Base-by-base conservation (phyloP, 2,113 vertebrate genomes). In the Colaptes auratus region DNA sequence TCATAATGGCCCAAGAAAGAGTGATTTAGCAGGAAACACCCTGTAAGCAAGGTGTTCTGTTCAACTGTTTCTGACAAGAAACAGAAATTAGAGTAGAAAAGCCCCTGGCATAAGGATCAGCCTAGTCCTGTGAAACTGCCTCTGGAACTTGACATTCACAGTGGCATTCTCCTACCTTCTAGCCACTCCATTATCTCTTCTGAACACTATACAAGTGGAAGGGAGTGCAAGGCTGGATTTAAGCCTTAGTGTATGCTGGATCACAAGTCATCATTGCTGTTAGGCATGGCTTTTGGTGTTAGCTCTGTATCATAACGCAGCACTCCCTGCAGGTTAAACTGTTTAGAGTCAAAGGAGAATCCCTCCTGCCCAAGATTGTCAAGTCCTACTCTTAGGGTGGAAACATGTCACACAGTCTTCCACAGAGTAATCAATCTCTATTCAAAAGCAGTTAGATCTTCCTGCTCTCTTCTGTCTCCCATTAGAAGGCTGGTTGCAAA, bases 51-150 rank as follows among this genome's bases (percentile, higher is more conserved):
- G 12, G n/a, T 85, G 35, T 79, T 73, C 93, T 46, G n/a, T 55
- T 90, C 42, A 92, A 28, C n/a, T 74, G 18, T 39, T 89, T 92
- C 56, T 86, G 66, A 39, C 18, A 75, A 67, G 61, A 81, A 93
- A 53, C 53, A 72, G 21, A 67, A 94, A 83, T 73, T 48, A 48
- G 15, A 48, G 10, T 33, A 76, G 35, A 73, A 89, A 89, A 80
- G 89, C 16, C 15, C 23, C 53, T 67, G 42, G 60, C 24, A 19
- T 64, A 80, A 59, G n/a, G 6, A 24, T 77, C 42, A 83, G 15
- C 10, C 36, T 8, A 64, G 33, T 73, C 27, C 27, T 35, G 33
- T 35, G 24, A 59, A 27, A 15, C 24, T 75, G 7, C 8, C 9
- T 71, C 14, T 74, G 52, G 15, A 85, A 1, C 50, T 8, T 44